These are phyloP conservation scores for Centropristis striata DNA, from an alignment of 2,113 vertebrate species.

Conservation along the genomic window DNA sequence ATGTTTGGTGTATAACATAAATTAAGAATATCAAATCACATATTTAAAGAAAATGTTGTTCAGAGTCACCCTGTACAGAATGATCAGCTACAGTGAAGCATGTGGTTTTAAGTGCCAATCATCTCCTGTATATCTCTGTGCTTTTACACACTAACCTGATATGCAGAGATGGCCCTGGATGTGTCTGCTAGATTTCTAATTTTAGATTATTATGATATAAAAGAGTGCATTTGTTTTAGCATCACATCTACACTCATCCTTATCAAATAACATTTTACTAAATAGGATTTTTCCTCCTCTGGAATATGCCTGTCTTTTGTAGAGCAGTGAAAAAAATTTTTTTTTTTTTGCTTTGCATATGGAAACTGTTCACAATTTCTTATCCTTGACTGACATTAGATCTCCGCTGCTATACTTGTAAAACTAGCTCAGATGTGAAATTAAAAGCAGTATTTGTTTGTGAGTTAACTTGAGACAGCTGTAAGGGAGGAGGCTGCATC, in stretches of 20 bases:
- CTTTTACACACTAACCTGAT: neutral
- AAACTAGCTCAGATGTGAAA: neutral
- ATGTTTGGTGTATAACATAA: neutral
- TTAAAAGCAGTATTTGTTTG: neutral
- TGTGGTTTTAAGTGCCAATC: neutral
- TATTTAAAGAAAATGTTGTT: neutral
- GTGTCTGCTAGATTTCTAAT: neutral
- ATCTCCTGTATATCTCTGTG: neutral
- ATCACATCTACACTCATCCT: neutral
- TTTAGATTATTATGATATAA: neutral
- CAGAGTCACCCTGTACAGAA: neutral
- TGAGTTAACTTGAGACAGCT: conserved; percentile 1
- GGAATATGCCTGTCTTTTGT: neutral
- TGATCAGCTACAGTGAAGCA: neutral
- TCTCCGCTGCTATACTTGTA: neutral
- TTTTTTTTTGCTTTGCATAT: neutral
- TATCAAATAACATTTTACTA: no score
- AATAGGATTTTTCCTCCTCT: no score
- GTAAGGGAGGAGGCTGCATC: neutral
- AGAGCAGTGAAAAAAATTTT: neutral
- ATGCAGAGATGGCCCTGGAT: neutral
- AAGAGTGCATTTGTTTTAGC: neutral
- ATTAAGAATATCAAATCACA: neutral
- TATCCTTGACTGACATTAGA: neutral
- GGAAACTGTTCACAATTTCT: neutral